Conservation (phyloP, 2,888 invertebrate species). For the Platypus cylindrus region DNA sequence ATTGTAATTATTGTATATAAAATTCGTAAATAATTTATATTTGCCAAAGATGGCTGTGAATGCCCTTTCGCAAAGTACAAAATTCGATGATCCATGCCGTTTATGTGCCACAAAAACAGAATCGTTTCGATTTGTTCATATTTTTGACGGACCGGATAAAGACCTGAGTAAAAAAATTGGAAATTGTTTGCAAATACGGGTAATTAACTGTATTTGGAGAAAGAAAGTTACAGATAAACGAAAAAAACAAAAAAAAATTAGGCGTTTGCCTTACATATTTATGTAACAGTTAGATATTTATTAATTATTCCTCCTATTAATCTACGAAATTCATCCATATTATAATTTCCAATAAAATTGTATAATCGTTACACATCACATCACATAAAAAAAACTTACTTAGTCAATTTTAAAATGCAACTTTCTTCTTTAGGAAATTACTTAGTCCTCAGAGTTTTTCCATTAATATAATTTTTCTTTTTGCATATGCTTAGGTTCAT, state of each 20-base stretch:
- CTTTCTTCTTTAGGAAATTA: not conserved
- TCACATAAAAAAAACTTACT: not conserved
- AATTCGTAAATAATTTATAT: no score
- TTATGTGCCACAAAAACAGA: constrained; percentile 33
- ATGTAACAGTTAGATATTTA: no score
- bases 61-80: constrained; percentile 14
- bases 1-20: no score
- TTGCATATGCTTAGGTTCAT: no score
- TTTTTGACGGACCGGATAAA: constrained; percentile 37
- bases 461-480: constrained; percentile 12
- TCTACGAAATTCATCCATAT: no score
- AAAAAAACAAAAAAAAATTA: no score
- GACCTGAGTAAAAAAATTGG: constrained; percentile 45
- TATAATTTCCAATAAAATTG: constrained; percentile 1
- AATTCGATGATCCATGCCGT: constrained; percentile 32
- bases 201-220: constrained; percentile 9
- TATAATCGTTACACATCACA: constrained; percentile 2
- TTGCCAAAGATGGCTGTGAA: constrained; percentile 7
- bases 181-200: constrained; percentile 44
- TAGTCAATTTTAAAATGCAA: not conserved
- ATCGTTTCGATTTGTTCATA: constrained; percentile 30
- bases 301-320: no score
- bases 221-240: no score
- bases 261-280: no score
- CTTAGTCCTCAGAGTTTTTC: not conserved